Evolutionary conservation across 2,113 vertebrate species (phyloP).

Genomic region (Glaucomys volans): DNA sequence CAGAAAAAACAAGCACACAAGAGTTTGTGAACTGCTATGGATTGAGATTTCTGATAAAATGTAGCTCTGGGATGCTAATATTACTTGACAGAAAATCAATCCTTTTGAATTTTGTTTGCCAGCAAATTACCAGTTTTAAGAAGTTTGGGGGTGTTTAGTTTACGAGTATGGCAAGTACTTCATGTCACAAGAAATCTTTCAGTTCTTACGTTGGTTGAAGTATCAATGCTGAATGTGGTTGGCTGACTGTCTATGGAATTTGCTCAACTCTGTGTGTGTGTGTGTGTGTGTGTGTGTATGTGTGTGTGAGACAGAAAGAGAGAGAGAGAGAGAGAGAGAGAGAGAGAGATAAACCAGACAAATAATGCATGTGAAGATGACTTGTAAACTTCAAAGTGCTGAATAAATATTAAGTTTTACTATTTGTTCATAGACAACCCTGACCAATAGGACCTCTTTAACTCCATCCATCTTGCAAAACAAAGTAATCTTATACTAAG

Average conservation of each 20-base stretch:
- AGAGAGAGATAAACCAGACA: background rate
- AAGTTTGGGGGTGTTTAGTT: slow-evolving; percentile 69
- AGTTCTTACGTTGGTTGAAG: background rate
- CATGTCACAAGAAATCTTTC: background rate
- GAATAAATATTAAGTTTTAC: background rate
- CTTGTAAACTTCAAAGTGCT: background rate
- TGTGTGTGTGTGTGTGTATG: background rate
- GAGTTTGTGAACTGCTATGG: slow-evolving; percentile 26
- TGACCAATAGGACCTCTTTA: background rate
- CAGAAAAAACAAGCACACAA: slow-evolving; percentile 2
- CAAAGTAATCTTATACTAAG: background rate
- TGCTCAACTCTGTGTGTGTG: background rate
- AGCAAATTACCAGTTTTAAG: slow-evolving; percentile 67
- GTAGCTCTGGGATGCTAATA: slow-evolving; percentile 68
- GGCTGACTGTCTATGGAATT: background rate
- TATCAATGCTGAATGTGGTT: slow-evolving; percentile 14
- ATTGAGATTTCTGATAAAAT: slow-evolving; percentile 60
- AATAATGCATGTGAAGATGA: background rate
- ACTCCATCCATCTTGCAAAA: background rate
- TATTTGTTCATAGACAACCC: background rate
- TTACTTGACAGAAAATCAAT: slow-evolving; percentile 81
- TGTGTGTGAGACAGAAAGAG: background rate
- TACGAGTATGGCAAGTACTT: slow-evolving; percentile 54
- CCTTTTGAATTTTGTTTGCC: slow-evolving; percentile 72
- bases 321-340: background rate